Evolutionary conservation across 2,113 vertebrate species (phyloP).

Genomic region (Ophthalmolycus amberensis): DNA sequence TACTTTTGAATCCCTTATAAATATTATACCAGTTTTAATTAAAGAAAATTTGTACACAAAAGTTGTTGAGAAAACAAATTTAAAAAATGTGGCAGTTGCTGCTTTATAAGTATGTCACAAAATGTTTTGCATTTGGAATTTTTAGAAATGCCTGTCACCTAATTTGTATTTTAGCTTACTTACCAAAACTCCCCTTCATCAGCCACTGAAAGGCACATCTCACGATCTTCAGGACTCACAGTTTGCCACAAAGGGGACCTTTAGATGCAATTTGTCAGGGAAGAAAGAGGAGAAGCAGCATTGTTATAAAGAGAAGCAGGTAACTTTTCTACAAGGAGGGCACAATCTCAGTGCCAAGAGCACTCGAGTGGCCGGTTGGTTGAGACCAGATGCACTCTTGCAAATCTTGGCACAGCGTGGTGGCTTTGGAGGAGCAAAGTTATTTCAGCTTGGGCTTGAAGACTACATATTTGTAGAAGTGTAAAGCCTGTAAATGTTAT

Average conservation of each 20-base stretch:
- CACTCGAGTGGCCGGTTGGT: neutral
- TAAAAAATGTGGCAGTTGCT: neutral
- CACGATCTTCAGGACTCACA: constrained; percentile 67
- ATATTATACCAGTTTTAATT: neutral
- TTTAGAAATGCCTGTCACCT: neutral
- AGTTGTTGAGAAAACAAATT: neutral
- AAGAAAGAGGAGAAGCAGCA: neutral
- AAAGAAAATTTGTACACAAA: neutral
- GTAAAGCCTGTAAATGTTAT: neutral
- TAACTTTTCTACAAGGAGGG: neutral
- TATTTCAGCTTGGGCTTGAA: neutral
- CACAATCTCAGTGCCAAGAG: neutral
- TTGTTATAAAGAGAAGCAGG: neutral
- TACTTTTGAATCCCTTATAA: neutral
- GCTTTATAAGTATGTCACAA: neutral
- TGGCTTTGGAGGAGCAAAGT: neutral
- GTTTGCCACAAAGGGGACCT: constrained; percentile 78
- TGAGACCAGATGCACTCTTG: too few relatives aligned
- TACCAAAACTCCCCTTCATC: constrained; percentile 85
- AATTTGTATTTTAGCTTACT: neutral
- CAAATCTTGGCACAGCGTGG: neutral
- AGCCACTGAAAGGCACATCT: constrained; percentile 23
- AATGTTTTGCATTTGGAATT: neutral
- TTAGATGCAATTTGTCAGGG: neutral
- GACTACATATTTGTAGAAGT: neutral